Evolutionary conservation across 2,888 invertebrate genomes (phyloP).

Genomic region (Leptura quadrifasciata): DNA sequence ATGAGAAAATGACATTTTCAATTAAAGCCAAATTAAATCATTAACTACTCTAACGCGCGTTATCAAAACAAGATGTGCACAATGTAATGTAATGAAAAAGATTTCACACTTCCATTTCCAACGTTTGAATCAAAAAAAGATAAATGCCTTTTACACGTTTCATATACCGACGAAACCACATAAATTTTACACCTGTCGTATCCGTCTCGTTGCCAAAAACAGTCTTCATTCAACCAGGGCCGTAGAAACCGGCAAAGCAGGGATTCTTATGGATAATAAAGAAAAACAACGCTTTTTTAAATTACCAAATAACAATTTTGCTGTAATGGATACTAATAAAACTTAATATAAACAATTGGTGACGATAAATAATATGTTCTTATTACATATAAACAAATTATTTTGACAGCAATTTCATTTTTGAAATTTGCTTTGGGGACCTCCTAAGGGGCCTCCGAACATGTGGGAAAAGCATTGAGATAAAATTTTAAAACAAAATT

Average conservation of each 20-base stretch:
- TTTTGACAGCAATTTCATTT: too few relatives aligned
- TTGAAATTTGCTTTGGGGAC: too few relatives aligned
- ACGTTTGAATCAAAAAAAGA: background rate
- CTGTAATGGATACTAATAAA: too few relatives aligned
- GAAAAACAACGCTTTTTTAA: too few relatives aligned
- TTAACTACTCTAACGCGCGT: background rate
- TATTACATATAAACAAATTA: too few relatives aligned
- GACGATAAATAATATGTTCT: too few relatives aligned
- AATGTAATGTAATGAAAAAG: background rate
- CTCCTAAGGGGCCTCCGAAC: too few relatives aligned
- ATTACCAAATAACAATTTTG: too few relatives aligned
- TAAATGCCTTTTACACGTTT: background rate
- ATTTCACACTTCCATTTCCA: background rate
- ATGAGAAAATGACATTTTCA: conserved; percentile 22
- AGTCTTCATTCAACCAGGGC: background rate
- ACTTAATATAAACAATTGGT: too few relatives aligned
- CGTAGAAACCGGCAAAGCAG: background rate
- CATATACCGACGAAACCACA: background rate
- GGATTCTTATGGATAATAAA: too few relatives aligned
- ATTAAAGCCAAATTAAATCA: conserved; percentile 20
- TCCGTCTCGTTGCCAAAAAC: background rate
- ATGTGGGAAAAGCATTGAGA: too few relatives aligned
- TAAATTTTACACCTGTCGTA: conserved; percentile 4
- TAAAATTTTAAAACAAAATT: too few relatives aligned
- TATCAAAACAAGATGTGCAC: conserved; percentile 2